phyloP scores from a whole-genome alignment of 2,797 vertebrate species.

The Notoglanidium macrostoma region DNA sequence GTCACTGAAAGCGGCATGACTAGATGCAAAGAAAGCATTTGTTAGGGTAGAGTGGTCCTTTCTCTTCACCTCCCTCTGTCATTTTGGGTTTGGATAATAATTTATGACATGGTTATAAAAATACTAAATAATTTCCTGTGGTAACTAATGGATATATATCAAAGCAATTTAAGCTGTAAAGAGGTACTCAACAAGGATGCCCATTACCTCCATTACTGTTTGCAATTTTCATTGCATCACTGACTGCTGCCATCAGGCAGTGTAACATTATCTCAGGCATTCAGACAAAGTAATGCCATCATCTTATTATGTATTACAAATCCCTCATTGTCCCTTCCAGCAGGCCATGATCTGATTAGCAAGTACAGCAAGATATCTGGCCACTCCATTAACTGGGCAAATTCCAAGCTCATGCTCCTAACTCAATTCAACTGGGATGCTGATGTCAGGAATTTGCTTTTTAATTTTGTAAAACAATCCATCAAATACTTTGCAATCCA shows the following conservation, averaged over 20 bases:
- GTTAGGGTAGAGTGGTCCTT: neutral
- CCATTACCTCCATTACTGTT: constrained; percentile 7
- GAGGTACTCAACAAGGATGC: neutral
- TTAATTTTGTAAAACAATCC: neutral
- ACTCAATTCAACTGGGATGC: neutral
- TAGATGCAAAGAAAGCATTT: neutral
- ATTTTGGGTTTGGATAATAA: neutral
- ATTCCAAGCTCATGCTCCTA: neutral
- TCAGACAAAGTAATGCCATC: neutral
- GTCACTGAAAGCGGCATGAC: neutral
- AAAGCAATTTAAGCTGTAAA: neutral
- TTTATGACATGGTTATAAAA: neutral
- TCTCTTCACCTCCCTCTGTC: neutral
- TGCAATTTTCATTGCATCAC: constrained; percentile 2
- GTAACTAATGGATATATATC: neutral
- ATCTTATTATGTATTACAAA: constrained; percentile 7
- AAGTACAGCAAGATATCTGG: neutral
- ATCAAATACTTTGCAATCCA: neutral
- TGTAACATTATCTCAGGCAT: neutral
- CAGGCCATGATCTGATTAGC: neutral
- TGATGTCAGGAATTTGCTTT: neutral
- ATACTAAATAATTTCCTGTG: neutral
- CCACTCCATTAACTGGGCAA: constrained; percentile 8
- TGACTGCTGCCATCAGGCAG: neutral
- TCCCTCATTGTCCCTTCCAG: neutral